Percentiles rank a stretch among this genome's conserved stretches.
Evolutionary conservation across 2,113 vertebrate genomes (phyloP).

Genomic region (Antennarius striatus): DNA sequence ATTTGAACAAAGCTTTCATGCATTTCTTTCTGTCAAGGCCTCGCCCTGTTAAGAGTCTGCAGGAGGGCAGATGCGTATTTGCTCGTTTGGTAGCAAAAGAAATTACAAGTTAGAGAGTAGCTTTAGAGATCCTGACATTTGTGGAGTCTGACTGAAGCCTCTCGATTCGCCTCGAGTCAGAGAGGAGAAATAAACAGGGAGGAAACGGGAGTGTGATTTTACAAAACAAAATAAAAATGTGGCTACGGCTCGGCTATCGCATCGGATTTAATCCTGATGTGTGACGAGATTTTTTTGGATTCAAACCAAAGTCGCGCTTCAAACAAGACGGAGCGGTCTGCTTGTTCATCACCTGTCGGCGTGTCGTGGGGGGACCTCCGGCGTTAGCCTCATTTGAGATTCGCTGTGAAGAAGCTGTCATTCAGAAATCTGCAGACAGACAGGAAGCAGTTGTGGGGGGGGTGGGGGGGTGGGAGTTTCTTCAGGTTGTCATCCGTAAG

Average conservation of each 20-base stretch:
- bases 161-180: conserved; percentile 32
- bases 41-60: conserved; percentile 49
- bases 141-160: conserved; percentile 41
- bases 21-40: conserved; percentile 58
- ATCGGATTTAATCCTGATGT: background rate
- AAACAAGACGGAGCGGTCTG: background rate
- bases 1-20: conserved; percentile 74
- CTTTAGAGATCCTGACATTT: conserved; percentile 35
- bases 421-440: conserved; percentile 43
- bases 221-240: conserved; percentile 21
- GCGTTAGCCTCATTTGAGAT: conserved; percentile 8
- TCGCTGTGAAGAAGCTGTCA: conserved; percentile 37
- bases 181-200: conserved; percentile 3
- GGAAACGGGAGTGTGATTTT: conserved; percentile 25
- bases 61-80: conserved; percentile 37
- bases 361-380: conserved; percentile 20
- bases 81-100: conserved; percentile 41
- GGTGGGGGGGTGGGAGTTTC: background rate
- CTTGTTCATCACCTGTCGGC: conserved; percentile 38
- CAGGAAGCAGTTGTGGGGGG: background rate
- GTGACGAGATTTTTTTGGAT: too few relatives aligned
- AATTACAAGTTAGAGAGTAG: conserved; percentile 50
- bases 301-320: too few relatives aligned
- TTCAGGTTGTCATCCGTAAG: conserved; percentile 10
- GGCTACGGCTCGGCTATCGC: background rate